A percentile compares a stretch with the other conserved stretches of the same genome.
phyloP scores from a whole-genome alignment of 2,888 invertebrate genomes.

The Entomobrya proxima region DNA sequence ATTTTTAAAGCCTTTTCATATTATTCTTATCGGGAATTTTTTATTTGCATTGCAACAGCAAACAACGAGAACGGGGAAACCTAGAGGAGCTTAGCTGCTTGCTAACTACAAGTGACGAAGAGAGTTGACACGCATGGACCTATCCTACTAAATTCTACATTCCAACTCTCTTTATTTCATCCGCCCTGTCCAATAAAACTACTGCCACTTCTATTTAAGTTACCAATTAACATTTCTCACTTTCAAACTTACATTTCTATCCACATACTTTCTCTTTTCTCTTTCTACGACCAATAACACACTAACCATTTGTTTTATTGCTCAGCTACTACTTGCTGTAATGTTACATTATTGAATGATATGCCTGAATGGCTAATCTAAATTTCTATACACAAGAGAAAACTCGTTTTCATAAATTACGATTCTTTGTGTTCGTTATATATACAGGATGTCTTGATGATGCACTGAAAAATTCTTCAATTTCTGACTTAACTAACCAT shows the following conservation, averaged over 20 bases:
- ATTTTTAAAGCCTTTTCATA: no score
- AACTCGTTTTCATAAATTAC: no score
- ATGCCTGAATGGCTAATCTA: no score
- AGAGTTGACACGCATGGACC: conserved; percentile 66
- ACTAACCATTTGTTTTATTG: neutral
- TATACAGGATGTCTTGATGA: conserved; percentile 53
- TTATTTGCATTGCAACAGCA: conserved; percentile 56
- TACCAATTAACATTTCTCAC: neutral
- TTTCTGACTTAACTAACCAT: neutral
- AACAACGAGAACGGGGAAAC: conserved; percentile 57
- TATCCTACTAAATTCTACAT: neutral
- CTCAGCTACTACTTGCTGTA: no score
- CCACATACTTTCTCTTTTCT: no score
- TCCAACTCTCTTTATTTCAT: neutral
- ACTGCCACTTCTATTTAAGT: neutral
- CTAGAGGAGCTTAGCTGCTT: conserved; percentile 67
- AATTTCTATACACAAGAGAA: no score
- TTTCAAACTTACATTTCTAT: neutral
- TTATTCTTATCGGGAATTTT: no score
- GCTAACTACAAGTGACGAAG: conserved; percentile 62
- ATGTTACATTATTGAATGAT: no score
- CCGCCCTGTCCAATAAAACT: neutral
- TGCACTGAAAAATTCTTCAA: no score
- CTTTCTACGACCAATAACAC: neutral
- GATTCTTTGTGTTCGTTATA: no score